Conservation (phyloP, 2,797 vertebrate genomes). For the Lepilemur septentrionalis region DNA sequence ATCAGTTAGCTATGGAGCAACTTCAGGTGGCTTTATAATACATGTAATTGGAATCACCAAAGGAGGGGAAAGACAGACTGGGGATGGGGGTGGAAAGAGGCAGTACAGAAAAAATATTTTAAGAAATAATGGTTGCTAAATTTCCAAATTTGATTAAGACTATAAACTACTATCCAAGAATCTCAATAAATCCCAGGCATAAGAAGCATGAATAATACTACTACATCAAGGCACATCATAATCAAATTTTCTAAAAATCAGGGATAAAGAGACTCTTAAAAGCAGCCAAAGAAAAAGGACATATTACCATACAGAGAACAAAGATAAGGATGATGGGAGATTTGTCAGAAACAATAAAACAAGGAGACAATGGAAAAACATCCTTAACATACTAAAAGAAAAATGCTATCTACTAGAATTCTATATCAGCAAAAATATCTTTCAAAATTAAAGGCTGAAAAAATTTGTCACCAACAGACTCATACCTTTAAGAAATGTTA, state of each 20-base stretch:
- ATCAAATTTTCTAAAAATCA: not conserved
- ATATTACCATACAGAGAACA: not conserved
- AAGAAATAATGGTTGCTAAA: not conserved
- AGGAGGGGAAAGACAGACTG: not conserved
- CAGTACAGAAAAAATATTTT: not conserved
- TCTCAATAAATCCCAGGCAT: not conserved
- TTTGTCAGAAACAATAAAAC: not conserved
- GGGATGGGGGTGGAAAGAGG: not conserved
- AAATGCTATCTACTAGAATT: not conserved
- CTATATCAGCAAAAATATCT: not conserved
- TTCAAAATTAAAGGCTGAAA: not conserved
- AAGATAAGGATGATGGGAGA: not conserved
- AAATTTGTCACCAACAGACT: not conserved
- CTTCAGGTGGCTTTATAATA: not conserved
- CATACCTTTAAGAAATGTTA: not conserved
- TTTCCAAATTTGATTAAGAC: not conserved
- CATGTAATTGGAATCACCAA: not conserved
- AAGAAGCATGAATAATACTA: not conserved
- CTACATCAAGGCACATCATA: not conserved
- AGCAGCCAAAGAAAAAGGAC: not conserved
- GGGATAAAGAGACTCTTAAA: not conserved
- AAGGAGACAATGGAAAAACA: not conserved
- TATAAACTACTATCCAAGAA: not conserved
- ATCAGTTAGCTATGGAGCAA: too few species aligned
- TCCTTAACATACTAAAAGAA: not conserved